Base-by-base conservation (phyloP, 2,888 invertebrate genomes). In the Stenodera caucasica region DNA sequence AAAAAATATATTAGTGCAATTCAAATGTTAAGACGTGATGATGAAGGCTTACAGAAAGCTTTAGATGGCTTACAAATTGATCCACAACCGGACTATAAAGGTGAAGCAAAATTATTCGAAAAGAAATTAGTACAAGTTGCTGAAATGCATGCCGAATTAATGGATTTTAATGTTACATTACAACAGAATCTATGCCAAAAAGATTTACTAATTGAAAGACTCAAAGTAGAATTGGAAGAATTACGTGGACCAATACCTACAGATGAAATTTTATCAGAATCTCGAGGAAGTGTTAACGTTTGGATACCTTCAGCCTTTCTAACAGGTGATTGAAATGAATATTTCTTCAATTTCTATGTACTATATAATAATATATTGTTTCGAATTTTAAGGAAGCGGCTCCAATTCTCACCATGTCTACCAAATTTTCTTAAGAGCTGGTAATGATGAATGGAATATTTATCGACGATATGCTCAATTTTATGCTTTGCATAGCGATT, bases 401-500 rank as follows among this genome's bases (percentile, higher is more conserved):
- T 88, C 91, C 4, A 90, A 90, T 75, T 86, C 90, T 37, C 92
- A 93, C 81, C 94, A 95, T 80, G 94, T 95, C 21, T 96, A 95
- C 80, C 94, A 95, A 86, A 92, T 93, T 80, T 78, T 77, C 66
- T 64, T 95, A 35, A 86, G 93, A 70, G 89, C 94, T 55, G 88
- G 90, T 50, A 88, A 90, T 72, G 94, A 94, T 67, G 96, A 97
- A 78, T 97, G 97, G 97, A 95, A 94, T 75, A 89, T 97, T n/a
- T 95, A 95, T 78, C 87, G 96, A 69, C 86, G 98, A 74, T 98
- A 97, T 77, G 91, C 94, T 7, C 96, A 97, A 79, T 97, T 98
- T 80, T 86, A 94, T 77, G 88, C 91, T 65, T 82, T 97, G 29
- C 94, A 97, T 78, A 86, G 87, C 63, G 89, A 91, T 70, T 82